Percentiles rank a stretch among this genome's conserved stretches.
These are phyloP conservation scores for Dasypus novemcinctus DNA, from an alignment of 2,113 vertebrate genomes.

Conservation along the genomic window DNA sequence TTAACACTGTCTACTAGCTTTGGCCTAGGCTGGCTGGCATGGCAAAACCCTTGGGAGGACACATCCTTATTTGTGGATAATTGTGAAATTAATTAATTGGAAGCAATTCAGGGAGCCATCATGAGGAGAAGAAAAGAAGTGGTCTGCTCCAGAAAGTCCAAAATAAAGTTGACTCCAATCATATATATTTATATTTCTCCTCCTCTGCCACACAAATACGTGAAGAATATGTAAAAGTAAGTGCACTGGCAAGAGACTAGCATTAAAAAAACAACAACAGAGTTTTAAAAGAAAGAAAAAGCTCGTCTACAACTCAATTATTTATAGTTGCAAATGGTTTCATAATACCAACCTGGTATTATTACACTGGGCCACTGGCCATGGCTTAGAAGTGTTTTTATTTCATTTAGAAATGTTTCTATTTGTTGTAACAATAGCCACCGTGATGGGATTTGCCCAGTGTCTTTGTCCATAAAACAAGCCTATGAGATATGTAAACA, in stretches of 20 bases:
- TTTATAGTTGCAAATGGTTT: conserved; percentile 53
- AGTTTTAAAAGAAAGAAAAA: neutral
- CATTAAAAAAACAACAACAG: neutral
- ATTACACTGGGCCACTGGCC: conserved; percentile 14
- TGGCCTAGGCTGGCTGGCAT: neutral
- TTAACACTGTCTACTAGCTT: neutral
- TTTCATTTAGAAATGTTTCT: conserved; percentile 63
- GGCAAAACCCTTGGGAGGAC: neutral
- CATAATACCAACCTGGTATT: conserved; percentile 29
- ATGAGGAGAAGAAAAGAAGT: neutral
- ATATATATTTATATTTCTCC: neutral
- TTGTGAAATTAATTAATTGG: neutral
- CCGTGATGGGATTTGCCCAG: conserved; percentile 57
- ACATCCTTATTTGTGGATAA: neutral
- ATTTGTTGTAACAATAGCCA: conserved; percentile 32
- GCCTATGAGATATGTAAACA: neutral
- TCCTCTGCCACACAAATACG: conserved; percentile 35
- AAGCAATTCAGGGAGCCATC: conserved; percentile 14
- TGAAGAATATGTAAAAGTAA: neutral
- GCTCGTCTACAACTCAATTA: conserved; percentile 52
- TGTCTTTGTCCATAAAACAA: conserved; percentile 67
- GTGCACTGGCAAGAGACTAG: neutral
- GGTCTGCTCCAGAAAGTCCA: conserved; percentile 20
- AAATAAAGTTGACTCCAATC: conserved; percentile 8
- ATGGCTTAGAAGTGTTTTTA: conserved; percentile 48